Evolutionary conservation across 2,888 invertebrate species (phyloP).

Genomic region (Lydus trimaculatus): DNA sequence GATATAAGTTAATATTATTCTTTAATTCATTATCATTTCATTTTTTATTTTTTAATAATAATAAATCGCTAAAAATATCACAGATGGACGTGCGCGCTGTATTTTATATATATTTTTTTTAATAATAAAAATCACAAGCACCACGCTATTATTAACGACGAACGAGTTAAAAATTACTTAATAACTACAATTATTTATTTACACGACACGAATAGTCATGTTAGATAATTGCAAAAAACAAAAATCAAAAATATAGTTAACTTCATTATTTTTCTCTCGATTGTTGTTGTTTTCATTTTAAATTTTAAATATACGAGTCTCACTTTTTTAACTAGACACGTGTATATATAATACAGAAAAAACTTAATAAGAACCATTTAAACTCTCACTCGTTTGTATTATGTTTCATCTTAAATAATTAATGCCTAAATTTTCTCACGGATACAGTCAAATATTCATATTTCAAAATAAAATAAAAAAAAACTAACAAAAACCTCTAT

Average conservation of each 20-base stretch:
- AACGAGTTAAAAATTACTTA: slow-evolving; percentile 54
- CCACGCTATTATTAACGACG: slow-evolving; percentile 47
- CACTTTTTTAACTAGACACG: slow-evolving; percentile 56
- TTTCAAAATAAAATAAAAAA: slow-evolving; percentile 36
- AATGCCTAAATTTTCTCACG: slow-evolving; percentile 21
- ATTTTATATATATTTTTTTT: slow-evolving; percentile 32
- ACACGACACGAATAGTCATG: slow-evolving; percentile 57
- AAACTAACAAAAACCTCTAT: too few relatives aligned
- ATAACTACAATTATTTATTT: slow-evolving; percentile 51
- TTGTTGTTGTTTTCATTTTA: neutral
- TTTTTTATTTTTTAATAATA: neutral
- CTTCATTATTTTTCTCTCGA: neutral
- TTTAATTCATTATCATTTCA: slow-evolving; percentile 58
- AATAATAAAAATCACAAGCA: slow-evolving; percentile 35
- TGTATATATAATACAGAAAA: slow-evolving; percentile 44
- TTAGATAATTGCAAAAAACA: slow-evolving; percentile 38
- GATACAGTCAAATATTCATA: slow-evolving; percentile 49
- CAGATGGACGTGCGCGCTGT: slow-evolving; percentile 59
- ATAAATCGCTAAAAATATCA: slow-evolving; percentile 58
- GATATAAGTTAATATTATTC: slow-evolving; percentile 59
- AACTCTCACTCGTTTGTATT: slow-evolving; percentile 50
- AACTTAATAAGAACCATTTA: slow-evolving; percentile 50
- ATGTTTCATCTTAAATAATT: slow-evolving; percentile 22
- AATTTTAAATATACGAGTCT: slow-evolving; percentile 48
- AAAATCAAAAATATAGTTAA: slow-evolving; percentile 22